These are phyloP conservation scores for Sclerodermus sp. DNA, from an alignment of 2,888 invertebrate species.

Conservation along the genomic window DNA sequence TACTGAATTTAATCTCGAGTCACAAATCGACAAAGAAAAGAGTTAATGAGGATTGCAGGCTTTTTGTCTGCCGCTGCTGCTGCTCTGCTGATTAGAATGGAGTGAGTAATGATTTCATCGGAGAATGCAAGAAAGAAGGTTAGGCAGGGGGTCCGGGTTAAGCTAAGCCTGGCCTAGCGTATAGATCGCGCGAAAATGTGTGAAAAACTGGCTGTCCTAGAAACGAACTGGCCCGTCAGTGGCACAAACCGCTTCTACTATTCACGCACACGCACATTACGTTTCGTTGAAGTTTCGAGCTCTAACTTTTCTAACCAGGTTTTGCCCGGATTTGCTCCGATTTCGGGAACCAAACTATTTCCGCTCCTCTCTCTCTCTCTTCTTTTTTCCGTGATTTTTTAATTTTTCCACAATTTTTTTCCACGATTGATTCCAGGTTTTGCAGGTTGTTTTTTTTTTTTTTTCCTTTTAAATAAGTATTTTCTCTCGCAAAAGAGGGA, in stretches of 20 bases:
- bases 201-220: constrained; percentile 53
- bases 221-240: constrained; percentile 46
- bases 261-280: constrained; percentile 7
- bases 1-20: too few relatives aligned
- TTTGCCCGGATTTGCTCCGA: constrained; percentile 1
- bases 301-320: constrained; percentile 1
- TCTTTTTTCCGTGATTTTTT: not conserved
- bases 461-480: too few relatives aligned
- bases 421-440: too few relatives aligned
- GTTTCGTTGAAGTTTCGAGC: constrained; percentile 9
- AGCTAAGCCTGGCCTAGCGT: constrained; percentile 12
- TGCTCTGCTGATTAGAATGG: too few relatives aligned
- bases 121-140: constrained; percentile 39
- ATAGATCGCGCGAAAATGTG: constrained; percentile 44
- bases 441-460: too few relatives aligned
- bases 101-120: not conserved
- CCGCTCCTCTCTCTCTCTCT: constrained; percentile 14
- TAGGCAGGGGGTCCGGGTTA: constrained; percentile 21
- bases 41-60: too few relatives aligned
- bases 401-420: constrained; percentile 3
- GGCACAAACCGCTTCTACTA: constrained; percentile 37
- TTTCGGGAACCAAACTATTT: constrained; percentile 7
- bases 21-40: too few relatives aligned
- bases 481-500: too few relatives aligned
- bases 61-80: too few relatives aligned